Evolutionary conservation across 53 echinoderm and acorn worm genomes (phyloP).

Genomic region (Apostichopus leukothele): DNA sequence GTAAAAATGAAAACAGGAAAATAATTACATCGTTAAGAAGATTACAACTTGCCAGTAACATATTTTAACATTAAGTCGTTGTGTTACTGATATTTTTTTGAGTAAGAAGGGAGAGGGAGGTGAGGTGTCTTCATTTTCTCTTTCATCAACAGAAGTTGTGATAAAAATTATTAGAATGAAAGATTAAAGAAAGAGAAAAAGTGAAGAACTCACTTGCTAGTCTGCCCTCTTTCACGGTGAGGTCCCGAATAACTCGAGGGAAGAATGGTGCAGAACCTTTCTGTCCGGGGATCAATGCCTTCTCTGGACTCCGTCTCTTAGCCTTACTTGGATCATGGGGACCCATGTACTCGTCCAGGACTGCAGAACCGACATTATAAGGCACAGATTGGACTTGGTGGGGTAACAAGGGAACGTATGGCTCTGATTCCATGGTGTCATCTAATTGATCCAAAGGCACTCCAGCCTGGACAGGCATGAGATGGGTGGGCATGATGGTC

Average conservation of each 20-base stretch:
- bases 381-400: slow-evolving; percentile 57
- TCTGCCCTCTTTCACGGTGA: slow-evolving; percentile 73
- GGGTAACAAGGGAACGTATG: slow-evolving; percentile 50
- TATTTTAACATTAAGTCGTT: too few species aligned
- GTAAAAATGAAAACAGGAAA: background rate
- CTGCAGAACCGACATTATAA: slow-evolving; percentile 46
- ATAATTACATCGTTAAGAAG: background rate
- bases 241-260: slow-evolving; percentile 73
- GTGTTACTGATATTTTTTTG: too few species aligned
- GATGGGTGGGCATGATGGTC: slow-evolving; percentile 22
- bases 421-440: slow-evolving; percentile 36
- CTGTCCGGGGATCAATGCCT: background rate
- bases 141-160: too few species aligned
- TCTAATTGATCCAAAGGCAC: slow-evolving; percentile 30
- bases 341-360: slow-evolving; percentile 48
- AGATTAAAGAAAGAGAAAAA: too few species aligned
- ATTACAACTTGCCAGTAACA: too few species aligned
- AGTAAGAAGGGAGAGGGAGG: too few species aligned
- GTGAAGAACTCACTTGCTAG: slow-evolving; percentile 67
- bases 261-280: slow-evolving; percentile 76
- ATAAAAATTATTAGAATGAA: too few species aligned
- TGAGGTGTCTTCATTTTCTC: too few species aligned
- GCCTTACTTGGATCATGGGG: background rate
- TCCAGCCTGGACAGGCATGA: slow-evolving; percentile 33
- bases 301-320: slow-evolving; percentile 11